Base-by-base conservation (phyloP, 2,797 vertebrate genomes). In the Phoebastria nigripes region DNA sequence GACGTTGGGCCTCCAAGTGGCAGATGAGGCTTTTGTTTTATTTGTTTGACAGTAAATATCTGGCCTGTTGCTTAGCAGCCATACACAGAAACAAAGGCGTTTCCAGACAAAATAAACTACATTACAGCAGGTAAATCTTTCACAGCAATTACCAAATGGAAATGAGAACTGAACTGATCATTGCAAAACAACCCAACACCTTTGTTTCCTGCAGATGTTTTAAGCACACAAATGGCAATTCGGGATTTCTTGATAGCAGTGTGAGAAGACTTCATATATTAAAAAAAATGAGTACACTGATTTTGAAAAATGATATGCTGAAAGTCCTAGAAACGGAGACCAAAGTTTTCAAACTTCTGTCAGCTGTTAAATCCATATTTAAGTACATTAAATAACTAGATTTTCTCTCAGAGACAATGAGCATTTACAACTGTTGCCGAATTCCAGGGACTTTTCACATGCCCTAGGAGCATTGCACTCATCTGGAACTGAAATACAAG, bases 61-160 rank as follows among this genome's bases (percentile, higher is more conserved):
- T 89, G 90, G 81, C 67, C 90, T 94, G 96, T 97, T 96, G 96
- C 96, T 97, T 96, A 97, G 96, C 96, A 97, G 96, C 92, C 92
- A 44, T 55, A 88, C 79, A 58, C 81, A 90, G 77, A 96, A 94
- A 93, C 90, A 87, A 92, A 95, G 86, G 83, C 47, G 2, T 92
- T 93, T 93, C 90, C 95, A 87, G 70, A 77, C 93, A 85, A 94
- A 96, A 95, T 81, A 87, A 96, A 95, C 76, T 90, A 59, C 69
- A 19, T 84, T 85, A 33, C 67, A 91, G 93, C 94, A 96, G 94
- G 95, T 94, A 96, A 96, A 96, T 54, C 92, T 91, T 85, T 91
- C 94, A 62, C 91, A 82, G 96, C 94, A 96, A 77, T 96, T 95
- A 95, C 73, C 22, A 70, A 67, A 94, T 96, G 87, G 82, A 97